Evolutionary conservation across 2,888 invertebrate genomes (phyloP).

Genomic region (Metalampra italica): DNA sequence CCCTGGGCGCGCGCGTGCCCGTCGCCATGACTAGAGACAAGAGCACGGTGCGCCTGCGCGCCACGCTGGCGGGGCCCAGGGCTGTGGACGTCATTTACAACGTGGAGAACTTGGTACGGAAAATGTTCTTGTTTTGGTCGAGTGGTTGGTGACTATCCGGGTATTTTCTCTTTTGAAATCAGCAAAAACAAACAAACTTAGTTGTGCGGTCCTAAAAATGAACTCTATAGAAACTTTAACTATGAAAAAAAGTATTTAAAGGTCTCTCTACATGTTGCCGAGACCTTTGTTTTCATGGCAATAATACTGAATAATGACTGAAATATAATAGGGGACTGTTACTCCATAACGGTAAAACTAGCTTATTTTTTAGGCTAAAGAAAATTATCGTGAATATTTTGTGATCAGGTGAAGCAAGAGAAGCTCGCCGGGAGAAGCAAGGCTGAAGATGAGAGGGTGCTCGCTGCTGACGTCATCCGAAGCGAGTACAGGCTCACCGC

Average conservation of each 20-base stretch:
- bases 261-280: too few species aligned
- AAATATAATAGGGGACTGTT: too few species aligned
- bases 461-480: slow-evolving; percentile 64
- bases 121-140: not conserved
- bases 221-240: too few species aligned
- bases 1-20: slow-evolving; percentile 52
- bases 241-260: too few species aligned
- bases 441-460: slow-evolving; percentile 23
- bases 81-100: slow-evolving; percentile 89
- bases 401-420: slow-evolving; percentile 58
- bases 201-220: too few species aligned
- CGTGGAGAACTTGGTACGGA: slow-evolving; percentile 85
- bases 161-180: too few species aligned
- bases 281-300: too few species aligned
- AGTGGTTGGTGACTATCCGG: too few species aligned
- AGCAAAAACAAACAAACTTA: too few species aligned
- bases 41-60: slow-evolving; percentile 73
- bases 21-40: slow-evolving; percentile 58
- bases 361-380: too few species aligned
- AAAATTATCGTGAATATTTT: not conserved
- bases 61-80: slow-evolving; percentile 83
- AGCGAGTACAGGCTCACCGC: slow-evolving; percentile 64
- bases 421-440: slow-evolving; percentile 41
- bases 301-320: too few species aligned
- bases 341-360: too few species aligned